Base-by-base conservation (phyloP, 2,113 vertebrate genomes). In the Oreocharis arfaki region DNA sequence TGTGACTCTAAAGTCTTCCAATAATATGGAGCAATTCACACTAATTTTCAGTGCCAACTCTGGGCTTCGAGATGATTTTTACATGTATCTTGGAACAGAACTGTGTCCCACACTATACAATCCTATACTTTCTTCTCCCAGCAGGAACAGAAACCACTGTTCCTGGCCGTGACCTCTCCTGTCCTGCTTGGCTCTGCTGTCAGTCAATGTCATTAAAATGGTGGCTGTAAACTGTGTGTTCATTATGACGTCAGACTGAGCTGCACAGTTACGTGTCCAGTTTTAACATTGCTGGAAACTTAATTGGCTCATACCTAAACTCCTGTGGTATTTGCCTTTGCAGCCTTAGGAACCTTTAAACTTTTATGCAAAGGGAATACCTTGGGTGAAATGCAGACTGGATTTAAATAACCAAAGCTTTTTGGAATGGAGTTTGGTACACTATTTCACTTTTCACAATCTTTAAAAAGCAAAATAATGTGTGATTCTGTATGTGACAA, bases 381-480 rank as follows among this genome's bases (percentile, higher is more conserved):
- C 88, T 84, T 57, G 59, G 76, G 60, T 91, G 46, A 89, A 84
- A 84, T 53, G 41, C 56, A 71, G 82, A 46, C 82, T 65, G 70
- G 75, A 65, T 96, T 89, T 86, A 88, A 96, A 93, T 91, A 82
- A 80, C 56, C 14, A 16, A 60, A 52, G 87, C 64, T 74, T 78
- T 95, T 80, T 81, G 64, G 59, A 77, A 39, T 56, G 37, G 93
- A 69, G 32, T 83, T 90, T 93, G 52, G 74, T 91, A 78, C 77
- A 11, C 69, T 39, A 67, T 49, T 88, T 93, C 71, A 57, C 93
- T 93, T 93, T 82, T 79, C 83, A 93, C 80, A 8, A 35, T 61
- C 90, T 85, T 81, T 82, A 95, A 50, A 52, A 84, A 64, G 83
- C 83, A 86, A 94, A 94, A 73, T 89, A 87, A 77, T 37, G 69